Evolutionary conservation across 2,888 invertebrate genomes (phyloP), one percentile per base, ranked within the genome.

Genomic region (Drosophila aldrichi): DNA sequence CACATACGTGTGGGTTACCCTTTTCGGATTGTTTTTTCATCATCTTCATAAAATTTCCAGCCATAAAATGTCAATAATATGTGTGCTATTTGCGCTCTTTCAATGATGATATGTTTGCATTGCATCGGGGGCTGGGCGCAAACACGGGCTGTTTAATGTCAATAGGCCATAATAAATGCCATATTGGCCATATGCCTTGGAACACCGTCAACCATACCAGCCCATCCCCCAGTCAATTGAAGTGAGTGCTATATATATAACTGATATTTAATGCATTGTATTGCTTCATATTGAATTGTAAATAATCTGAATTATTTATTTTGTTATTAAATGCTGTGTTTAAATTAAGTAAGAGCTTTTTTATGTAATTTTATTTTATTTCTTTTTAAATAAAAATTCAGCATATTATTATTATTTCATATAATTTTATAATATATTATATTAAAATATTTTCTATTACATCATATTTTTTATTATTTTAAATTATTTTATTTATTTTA

Each of bases 11-110:
- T 49, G 41, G 59, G 25, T 60, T 70, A 78, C 84, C 82, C 84
- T 63, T 85, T 79, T 70, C 54, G 63, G 74, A 79, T 87, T 83
- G 79, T 79, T 86, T 79, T 82, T 81, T 54, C n/a, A 22, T 18
- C 48, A 48, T 54, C 40, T 38, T 52, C 51, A 79, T 80, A 74
- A 84, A 77, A 46, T 84, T 82, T 71, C 55, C 68, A 81, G 58
- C 70, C 87, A 82, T 88, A 81, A 85, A 85, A 88, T 88, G 85
- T 88, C 85, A 88, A 88, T 85, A 85, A 84, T 77, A 81, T 88
- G 75, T 77, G 71, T 77, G 85, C 76, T 70, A 78, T 80, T 70
- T 83, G 71, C 72, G 58, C 62, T 70, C 55, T 52, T 36, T 59
- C 49, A 40, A 32, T 74, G 63, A 60, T 63, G 65, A 61, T 65